Percentiles rank a stretch among this genome's conserved stretches.
Evolutionary conservation across 2,113 vertebrate genomes (phyloP).

Genomic region (Chamaetylas fuelleborni): DNA sequence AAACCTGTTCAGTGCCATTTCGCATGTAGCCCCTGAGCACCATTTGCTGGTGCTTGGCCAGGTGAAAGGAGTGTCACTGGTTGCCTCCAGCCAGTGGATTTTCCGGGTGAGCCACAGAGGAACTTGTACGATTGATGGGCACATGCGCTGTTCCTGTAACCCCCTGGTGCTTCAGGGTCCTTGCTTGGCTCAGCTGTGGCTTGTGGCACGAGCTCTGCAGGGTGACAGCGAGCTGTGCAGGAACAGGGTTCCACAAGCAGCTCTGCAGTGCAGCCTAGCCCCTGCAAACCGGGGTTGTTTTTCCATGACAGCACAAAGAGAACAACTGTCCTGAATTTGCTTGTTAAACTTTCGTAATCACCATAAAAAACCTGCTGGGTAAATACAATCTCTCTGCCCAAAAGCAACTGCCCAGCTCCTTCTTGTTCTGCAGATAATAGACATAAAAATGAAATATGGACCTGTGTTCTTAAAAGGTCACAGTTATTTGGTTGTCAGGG

Average conservation of each 20-base stretch:
- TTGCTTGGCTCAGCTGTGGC: neutral
- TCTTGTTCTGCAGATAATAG: slow-evolving; percentile 33
- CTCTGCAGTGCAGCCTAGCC: neutral
- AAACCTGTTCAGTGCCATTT: neutral
- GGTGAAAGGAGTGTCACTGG: neutral
- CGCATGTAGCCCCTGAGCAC: rapidly evolving
- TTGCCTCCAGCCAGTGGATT: neutral
- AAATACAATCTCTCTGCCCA: neutral
- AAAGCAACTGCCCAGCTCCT: neutral
- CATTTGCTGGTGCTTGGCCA: neutral
- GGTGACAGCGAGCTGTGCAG: rapidly evolving
- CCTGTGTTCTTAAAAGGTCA: slow-evolving; percentile 8
- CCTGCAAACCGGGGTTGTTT: neutral
- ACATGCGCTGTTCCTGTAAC: rapidly evolving
- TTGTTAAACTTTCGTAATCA: neutral
- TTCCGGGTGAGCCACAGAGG: neutral
- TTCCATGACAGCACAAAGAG: neutral
- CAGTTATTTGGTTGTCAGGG: neutral
- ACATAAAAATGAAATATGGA: neutral
- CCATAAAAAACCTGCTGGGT: neutral
- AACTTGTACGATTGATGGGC: neutral
- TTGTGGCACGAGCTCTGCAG: neutral
- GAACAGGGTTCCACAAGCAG: neutral
- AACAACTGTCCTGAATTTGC: neutral
- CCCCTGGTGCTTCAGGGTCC: neutral